Base-by-base conservation (phyloP, 2,797 vertebrate species). In the Microctenopoma steveboyesi region DNA sequence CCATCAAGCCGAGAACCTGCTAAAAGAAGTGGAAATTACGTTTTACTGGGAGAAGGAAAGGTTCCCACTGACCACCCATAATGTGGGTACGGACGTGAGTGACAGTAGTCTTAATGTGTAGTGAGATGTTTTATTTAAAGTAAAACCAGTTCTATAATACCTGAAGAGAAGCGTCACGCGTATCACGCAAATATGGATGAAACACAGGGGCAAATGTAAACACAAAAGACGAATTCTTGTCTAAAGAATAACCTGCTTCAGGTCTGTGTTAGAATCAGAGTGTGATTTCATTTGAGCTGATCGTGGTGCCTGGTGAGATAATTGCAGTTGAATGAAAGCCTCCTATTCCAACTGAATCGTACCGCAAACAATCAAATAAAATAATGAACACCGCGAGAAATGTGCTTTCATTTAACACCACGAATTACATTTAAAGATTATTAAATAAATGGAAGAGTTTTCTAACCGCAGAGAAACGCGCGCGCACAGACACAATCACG, bases 51-150 rank as follows among this genome's bases (percentile, higher is more conserved):
- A 79, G 88, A 79, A 89, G 84, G 90, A 86, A 85, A 67, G 78
- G 85, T 92, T 93, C 48, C 91, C 83, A 37, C 78, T 92, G 94
- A 90, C 94, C 95, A 95, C 94, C 94, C 94, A 91, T 91, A 87
- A 89, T 46, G 69, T 64, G 28, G 37, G 43, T 9, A 2, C 62
- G 78, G 63, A 60, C 53, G 25, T 45, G 53, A 43, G 37, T 27
- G 47, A 28, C 43, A 27, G 45, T 4, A 3, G 35, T 27, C 59
- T 14, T 12, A 18, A 39, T 37, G 25, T 25, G 3, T 10, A 7
- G 2, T 40, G 15, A 2, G 7, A 53, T 30, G 7, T 39, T 72
- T 43, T 51, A 12, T 43, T 69, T 0, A 47, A 9, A 57, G 61
- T 51, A 13, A 40, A 68, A 52, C 6, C 1, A 6, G 0, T 33